These are phyloP conservation scores for Aphaenogaster floridana DNA, from an alignment of 1,140 invertebrate species.

Conservation along the genomic window DNA sequence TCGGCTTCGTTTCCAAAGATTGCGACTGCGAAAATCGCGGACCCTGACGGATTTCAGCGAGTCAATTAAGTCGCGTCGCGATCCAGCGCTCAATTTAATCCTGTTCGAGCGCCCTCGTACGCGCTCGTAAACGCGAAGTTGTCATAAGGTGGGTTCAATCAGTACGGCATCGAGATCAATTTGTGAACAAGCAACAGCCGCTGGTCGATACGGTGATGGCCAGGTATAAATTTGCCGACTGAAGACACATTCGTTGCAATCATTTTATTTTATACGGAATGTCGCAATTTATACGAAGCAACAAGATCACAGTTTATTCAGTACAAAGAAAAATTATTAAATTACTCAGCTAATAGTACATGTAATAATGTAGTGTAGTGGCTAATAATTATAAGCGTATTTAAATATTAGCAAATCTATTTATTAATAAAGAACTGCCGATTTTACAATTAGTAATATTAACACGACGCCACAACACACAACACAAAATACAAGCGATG, in stretches of 20 bases:
- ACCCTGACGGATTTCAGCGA: slow-evolving; percentile 45
- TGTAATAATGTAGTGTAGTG: not conserved
- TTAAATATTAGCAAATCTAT: not conserved
- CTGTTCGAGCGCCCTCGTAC: not conserved
- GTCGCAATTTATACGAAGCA: not conserved
- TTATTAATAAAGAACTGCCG: not conserved
- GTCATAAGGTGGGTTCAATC: slow-evolving; percentile 8
- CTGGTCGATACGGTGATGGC: not conserved
- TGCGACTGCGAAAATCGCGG: not conserved
- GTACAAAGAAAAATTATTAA: not conserved
- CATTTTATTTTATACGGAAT: not conserved
- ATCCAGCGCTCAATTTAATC: slow-evolving; percentile 34
- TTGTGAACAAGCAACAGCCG: not conserved
- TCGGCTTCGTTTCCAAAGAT: slow-evolving; percentile 32
- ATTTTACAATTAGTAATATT: not conserved
- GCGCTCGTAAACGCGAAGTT: slow-evolving; percentile 24
- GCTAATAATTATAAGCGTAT: not conserved
- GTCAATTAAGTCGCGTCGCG: slow-evolving; percentile 23
- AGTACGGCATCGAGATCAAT: slow-evolving; percentile 24
- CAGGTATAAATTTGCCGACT: not conserved
- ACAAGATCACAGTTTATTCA: not conserved
- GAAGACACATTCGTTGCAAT: not conserved
- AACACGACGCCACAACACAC: not conserved
- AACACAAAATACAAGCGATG: not conserved
- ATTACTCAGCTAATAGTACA: not conserved